phyloP scores from a whole-genome alignment of 2,113 vertebrate species.

The Lipotes vexillifer region DNA sequence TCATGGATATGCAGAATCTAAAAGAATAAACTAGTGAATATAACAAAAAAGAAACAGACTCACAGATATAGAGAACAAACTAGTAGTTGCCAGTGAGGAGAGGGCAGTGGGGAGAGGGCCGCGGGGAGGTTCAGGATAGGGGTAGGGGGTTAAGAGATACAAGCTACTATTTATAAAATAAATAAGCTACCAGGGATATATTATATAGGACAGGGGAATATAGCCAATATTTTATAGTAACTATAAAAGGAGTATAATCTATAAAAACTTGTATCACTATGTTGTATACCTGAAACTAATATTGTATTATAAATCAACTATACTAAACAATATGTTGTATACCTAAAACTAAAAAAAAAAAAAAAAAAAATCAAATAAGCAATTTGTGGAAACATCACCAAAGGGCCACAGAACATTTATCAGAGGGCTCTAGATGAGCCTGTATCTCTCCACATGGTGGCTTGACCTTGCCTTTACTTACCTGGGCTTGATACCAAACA shows the following conservation, averaged over 20 bases:
- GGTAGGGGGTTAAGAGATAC: neutral
- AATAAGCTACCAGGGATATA: neutral
- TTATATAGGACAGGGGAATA: neutral
- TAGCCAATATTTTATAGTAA: neutral
- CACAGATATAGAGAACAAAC: too few species aligned
- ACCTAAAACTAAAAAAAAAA: neutral
- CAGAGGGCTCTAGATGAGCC: too few species aligned
- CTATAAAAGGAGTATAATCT: neutral
- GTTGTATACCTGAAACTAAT: neutral
- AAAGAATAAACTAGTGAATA: neutral
- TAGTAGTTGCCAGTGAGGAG: neutral
- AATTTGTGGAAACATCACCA: too few species aligned
- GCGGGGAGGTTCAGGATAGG: neutral
- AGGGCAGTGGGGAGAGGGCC: neutral
- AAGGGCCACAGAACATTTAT: too few species aligned
- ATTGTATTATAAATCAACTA: neutral
- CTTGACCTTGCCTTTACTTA: too few species aligned
- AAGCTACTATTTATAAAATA: neutral
- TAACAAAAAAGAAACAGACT: neutral
- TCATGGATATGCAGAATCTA: neutral
- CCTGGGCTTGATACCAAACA: too few species aligned
- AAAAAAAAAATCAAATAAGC: neutral
- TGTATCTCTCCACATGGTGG: too few species aligned
- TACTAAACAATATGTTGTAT: neutral
- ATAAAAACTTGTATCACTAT: neutral